Evolutionary conservation across 1,140 invertebrate species (phyloP).

Genomic region (Nephila pilipes): DNA sequence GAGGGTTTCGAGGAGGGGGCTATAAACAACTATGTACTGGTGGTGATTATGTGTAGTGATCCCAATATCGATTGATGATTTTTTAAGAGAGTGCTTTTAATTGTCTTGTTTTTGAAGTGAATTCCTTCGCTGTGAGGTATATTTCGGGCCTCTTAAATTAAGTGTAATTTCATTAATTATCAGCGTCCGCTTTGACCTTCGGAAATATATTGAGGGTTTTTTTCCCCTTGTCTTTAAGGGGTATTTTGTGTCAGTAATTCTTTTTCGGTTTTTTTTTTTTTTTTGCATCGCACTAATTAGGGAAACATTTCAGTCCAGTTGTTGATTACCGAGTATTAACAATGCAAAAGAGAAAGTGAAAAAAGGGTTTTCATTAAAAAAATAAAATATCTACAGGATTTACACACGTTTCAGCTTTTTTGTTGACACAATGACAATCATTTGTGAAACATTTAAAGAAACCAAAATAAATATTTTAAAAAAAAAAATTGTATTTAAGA

Average conservation of each 20-base stretch:
- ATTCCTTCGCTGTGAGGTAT: not conserved
- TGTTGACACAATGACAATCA: too few relatives aligned
- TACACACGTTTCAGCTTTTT: too few relatives aligned
- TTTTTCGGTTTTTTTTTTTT: not conserved
- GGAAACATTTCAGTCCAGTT: not conserved
- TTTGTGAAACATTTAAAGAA: too few relatives aligned
- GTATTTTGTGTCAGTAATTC: not conserved
- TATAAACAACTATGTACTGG: constrained; percentile 13
- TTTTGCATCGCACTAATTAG: not conserved
- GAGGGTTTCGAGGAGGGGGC: not conserved
- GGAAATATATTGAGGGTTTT: not conserved
- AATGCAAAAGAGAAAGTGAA: too few relatives aligned
- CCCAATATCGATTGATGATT: constrained; percentile 18
- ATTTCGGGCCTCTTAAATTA: not conserved
- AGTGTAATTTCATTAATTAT: not conserved
- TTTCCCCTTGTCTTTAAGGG: not conserved
- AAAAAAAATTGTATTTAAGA: too few relatives aligned
- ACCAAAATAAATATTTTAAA: too few relatives aligned
- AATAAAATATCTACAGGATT: too few relatives aligned
- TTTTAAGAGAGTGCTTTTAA: constrained; percentile 46
- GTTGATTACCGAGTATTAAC: too few relatives aligned
- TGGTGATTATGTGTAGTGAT: constrained; percentile 5
- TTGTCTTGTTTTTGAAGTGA: constrained; percentile 43
- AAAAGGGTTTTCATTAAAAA: too few relatives aligned
- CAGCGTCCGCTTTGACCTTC: not conserved